Base-by-base conservation (phyloP, 2,888 invertebrate genomes). In the Euclidia mi region DNA sequence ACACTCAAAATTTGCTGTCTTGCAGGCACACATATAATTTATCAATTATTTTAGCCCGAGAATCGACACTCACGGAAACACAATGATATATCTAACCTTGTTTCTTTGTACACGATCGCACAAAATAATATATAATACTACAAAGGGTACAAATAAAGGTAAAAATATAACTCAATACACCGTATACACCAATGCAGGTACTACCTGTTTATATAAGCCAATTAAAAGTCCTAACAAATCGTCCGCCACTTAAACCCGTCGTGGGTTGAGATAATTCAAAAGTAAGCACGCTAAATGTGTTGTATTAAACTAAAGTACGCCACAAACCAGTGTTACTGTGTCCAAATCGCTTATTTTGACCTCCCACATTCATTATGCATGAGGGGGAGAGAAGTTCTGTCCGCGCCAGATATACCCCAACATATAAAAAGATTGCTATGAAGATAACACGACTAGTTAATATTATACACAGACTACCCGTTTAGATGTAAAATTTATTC, bases 271-370 rank as follows among this genome's bases (percentile, higher is more conserved):
- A 43, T 49, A 59, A 60, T 68, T 58, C 55, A 66, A 57, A 51
- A 71, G 71, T 78, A 77, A 80, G 70, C 62, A 77, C 69, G 72
- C 75, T 65, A 80, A 83, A 84, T 81, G 79, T 82, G 83, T 80
- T 76, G 78, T 77, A 90, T 89, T 87, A 88, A 90, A 88, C 84
- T 82, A 84, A 89, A 89, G 84, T 85, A 81, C 72, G 77, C 87
- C 87, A 84, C 89, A 88, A 90, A 91, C 87, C 89, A 88, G 88
- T 85, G 87, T 83, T 83, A 83, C 86, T 81, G 88, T 86, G 90
- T 84, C 86, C 85, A 91, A 91, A 92, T 91, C 90, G 90, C 91
- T 91, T 91, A 90, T 90, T 91, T 91, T 87, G 89, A 87, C 89
- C 89, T 81, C 65, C 67, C 76, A 65, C 79, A 86, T 92, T 92